Conservation (phyloP, 1,140 invertebrate genomes). For the Camponotus vicinus region DNA sequence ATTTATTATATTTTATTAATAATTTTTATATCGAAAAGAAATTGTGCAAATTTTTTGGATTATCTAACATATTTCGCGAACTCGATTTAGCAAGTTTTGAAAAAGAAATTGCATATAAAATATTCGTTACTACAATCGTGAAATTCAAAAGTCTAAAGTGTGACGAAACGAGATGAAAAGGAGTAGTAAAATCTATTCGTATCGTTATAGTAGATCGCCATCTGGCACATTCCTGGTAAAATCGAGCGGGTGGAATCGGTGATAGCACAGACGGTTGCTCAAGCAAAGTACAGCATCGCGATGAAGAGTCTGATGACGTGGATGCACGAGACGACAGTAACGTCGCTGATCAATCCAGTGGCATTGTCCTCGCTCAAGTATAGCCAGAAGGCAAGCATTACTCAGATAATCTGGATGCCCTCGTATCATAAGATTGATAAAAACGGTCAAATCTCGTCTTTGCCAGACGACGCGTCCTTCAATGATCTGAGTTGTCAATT, state of each 20-base stretch:
- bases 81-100: background rate
- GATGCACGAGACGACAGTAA: conserved; percentile 88
- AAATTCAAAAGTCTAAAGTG: conserved; percentile 23
- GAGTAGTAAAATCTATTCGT: conserved; percentile 13
- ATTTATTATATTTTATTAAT: background rate
- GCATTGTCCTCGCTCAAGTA: conserved; percentile 88
- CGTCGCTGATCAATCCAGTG: conserved; percentile 87
- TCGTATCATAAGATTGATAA: conserved; percentile 87
- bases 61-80: no score
- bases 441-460: conserved; percentile 87
- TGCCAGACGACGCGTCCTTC: conserved; percentile 74
- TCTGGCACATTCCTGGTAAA: conserved; percentile 91
- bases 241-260: conserved; percentile 88
- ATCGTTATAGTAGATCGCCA: conserved; percentile 85
- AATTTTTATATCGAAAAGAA: no score
- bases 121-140: conserved; percentile 1
- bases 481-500: conserved; percentile 88
- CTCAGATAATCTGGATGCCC: conserved; percentile 89
- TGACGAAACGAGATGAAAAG: background rate
- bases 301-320: conserved; percentile 89
- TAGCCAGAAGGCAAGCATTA: conserved; percentile 89
- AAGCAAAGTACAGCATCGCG: conserved; percentile 88
- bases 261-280: conserved; percentile 88
- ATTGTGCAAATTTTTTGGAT: no score
- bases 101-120: background rate